Base-by-base conservation (phyloP, 2,888 invertebrate species). In the Pandemis cinnamomeana region DNA sequence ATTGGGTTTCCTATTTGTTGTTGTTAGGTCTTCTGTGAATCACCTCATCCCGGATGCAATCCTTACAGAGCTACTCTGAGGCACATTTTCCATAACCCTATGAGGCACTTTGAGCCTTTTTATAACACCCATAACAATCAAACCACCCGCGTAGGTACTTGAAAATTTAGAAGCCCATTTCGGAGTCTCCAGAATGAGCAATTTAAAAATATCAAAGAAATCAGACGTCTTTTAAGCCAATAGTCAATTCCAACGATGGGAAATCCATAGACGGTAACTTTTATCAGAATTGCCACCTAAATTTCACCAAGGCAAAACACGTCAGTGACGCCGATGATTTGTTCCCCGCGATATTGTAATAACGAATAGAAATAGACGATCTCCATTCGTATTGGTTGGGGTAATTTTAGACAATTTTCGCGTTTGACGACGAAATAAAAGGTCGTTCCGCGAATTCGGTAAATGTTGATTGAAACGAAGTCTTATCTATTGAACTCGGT, bases 271-370 rank as follows among this genome's bases (percentile, higher is more conserved):
- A 36, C 27, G 20, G 53, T 36, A 51, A 55, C 53, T 62, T 62
- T 51, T 41, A 53, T 51, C 72, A 27, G 48, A 72, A 72, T 72
- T 69, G 41, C 48, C 58, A 48, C 68, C 36, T 68, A 48, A 63
- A 68, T 68, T 41, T 72, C 41, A 69, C 58, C 55, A 69, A 63
- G 67, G 68, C 72, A 69, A 63, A 68, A 63, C 72, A 72, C 63
- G 72, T 48, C 70, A 73, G 60, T 66, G 15, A 36, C 60, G 15
- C 60, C 64, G 27, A 73, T 73, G 73, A 73, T 73, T 73, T 70
- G 73, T 70, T 60, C 51, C 63, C n/a, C 13, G 51, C 72, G 64
- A 69, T 73, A 69, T 73, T 48, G 72, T 51, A 69, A 69, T 73
- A 58, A 55, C 63, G 63, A 55, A 69, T 73, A 60, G 27, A 53